Evolutionary conservation across 1,140 invertebrate species (phyloP), one percentile per base, ranked within the genome.

Genomic region (Dendrolimus kikuchii): DNA sequence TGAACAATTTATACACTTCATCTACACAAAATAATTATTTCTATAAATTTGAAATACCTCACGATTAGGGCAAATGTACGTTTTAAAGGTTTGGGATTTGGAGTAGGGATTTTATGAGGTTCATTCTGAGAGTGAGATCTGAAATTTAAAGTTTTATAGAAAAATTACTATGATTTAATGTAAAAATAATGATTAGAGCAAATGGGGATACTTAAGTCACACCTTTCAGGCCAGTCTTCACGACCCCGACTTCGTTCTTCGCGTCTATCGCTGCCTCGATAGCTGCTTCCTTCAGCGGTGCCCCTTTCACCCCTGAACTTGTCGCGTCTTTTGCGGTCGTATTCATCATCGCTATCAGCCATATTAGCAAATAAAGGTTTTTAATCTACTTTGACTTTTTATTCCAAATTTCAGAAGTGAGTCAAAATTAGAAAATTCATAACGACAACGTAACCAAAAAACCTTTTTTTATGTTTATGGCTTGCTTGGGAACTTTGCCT

Each of bases 281-380:
- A 94, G 58, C 92, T 94, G 59, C 94, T 94, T 4, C 93, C 92
- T 66, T 87, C 86, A 9, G 84, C 83, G 36, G 82, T 62, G 7
- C 91, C 91, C 59, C 95, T 89, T 89, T 97, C 95, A 6, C 95
- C 95, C 49, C 95, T 90, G 71, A 97, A 97, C 77, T 97, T 97
- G 67, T 97, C 95, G 40, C 95, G 89, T 44, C 95, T 86, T 74
- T 96, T 96, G 38, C 94, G 90, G 80, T 96, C 95, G 69, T 96
- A 96, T 75, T 97, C 95, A 86, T 97, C 95, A 79, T 97, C 95
- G 66, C 95, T 96, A 76, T 97, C 95, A 59, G 88, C 95, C 95
- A 97, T 97, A 9, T 40, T 10, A 44, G 36, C 36, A 10, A 39
- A n/a, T 39, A 40, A 10, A 49, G 23, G 23, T 23, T 2, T n/a